Percentiles rank a stretch among this genome's conserved stretches.
These are phyloP conservation scores for Halictus quadricinctus DNA, from an alignment of 2,888 invertebrate species.

Conservation along the genomic window DNA sequence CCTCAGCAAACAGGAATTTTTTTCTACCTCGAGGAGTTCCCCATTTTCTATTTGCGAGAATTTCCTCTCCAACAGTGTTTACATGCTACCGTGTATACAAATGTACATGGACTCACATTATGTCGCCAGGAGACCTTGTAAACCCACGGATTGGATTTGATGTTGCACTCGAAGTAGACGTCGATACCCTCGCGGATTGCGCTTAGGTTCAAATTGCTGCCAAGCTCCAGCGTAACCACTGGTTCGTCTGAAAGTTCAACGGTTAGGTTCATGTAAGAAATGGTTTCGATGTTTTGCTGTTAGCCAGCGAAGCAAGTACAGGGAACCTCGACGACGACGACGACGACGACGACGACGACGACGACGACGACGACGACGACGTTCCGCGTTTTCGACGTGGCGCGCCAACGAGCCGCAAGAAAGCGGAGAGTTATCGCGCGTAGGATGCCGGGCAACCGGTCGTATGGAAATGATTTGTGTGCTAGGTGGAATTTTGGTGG, in stretches of 20 bases:
- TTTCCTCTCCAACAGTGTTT: no score
- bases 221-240: slow-evolving; percentile 91
- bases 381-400: neutral
- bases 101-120: slow-evolving; percentile 83
- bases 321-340: neutral
- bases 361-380: neutral
- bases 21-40: no score
- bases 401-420: slow-evolving; percentile 7
- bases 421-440: slow-evolving; percentile 2
- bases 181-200: slow-evolving; percentile 94
- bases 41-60: neutral
- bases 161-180: slow-evolving; percentile 95
- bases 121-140: slow-evolving; percentile 91
- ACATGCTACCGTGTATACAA: no score
- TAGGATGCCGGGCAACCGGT: neutral
- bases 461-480: neutral
- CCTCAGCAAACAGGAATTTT: no score
- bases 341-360: neutral
- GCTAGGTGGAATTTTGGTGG: neutral
- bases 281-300: slow-evolving; percentile 15
- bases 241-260: slow-evolving; percentile 88
- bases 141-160: slow-evolving; percentile 93
- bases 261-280: slow-evolving; percentile 11
- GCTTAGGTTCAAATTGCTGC: slow-evolving; percentile 90
- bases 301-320: neutral